These are phyloP conservation scores for Syrmaticus mikado DNA, from an alignment of 2,113 vertebrate genomes.

Conservation along the genomic window DNA sequence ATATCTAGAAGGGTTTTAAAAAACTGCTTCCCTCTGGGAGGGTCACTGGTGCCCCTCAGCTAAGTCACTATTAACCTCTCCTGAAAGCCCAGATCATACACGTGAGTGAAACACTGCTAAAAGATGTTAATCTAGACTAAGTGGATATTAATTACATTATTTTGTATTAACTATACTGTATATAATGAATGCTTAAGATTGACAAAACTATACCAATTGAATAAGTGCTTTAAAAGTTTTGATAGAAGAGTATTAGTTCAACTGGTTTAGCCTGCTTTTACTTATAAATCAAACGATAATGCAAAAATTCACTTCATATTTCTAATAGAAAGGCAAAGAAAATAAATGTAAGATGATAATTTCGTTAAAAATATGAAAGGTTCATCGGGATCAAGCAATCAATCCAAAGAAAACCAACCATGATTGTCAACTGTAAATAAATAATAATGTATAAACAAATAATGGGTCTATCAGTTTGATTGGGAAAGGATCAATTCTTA, in stretches of 20 bases:
- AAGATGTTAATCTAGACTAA: not conserved
- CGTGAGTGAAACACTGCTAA: not conserved
- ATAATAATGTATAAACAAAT: not conserved
- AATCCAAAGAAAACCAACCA: not conserved
- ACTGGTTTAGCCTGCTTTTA: not conserved
- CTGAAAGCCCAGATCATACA: not conserved
- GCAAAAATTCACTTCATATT: not conserved
- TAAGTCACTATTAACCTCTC: not conserved
- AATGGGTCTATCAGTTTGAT: not conserved
- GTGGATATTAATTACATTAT: not conserved
- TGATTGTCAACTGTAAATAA: not conserved
- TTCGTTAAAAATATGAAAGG: not conserved
- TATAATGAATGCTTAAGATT: not conserved
- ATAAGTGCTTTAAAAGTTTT: not conserved
- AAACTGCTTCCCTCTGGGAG: not conserved
- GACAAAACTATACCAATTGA: not conserved
- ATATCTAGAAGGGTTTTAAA: not conserved
- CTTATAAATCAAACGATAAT: not conserved
- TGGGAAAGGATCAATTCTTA: not conserved
- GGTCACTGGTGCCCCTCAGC: not conserved
- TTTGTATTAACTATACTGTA: not conserved
- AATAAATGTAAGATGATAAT: not conserved
- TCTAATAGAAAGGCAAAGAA: not conserved
- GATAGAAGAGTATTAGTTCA: not conserved
- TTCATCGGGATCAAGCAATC: not conserved